Evolutionary conservation across 2,113 vertebrate genomes (phyloP), one percentile per base, ranked within the genome.

Genomic region (Isurus oxyrinchus): DNA sequence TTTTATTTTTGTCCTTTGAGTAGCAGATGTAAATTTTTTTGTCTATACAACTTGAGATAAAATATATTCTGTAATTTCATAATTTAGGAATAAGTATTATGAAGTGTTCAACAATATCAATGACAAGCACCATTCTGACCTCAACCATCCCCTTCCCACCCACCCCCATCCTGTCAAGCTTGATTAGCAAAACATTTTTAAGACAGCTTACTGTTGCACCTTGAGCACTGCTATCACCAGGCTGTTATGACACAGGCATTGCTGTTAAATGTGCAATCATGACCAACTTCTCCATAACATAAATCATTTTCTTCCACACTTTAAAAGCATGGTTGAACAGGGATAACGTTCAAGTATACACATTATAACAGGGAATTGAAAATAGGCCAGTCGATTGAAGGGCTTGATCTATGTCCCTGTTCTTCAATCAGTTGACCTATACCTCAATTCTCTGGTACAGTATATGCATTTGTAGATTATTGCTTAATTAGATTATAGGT

Each of bases 401-500:
- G 90, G 59, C 44, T 69, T 95, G 27, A 72, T 69, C 94, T 53
- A 35, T 69, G 94, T 27, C 44, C 23, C 31, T 67, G 16, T 95
- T 69, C 63, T 95, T 95, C 94, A 69, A 69, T 53, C 44, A 69
- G 23, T 40, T 72, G 94, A 63, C 90, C 88, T 94, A n/a, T 61
- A 94, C 40, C 59, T 49, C n/a, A 95, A 67, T 95, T 95, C 66
- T 23, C 63, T 95, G 59, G 23, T 69, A 72, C 44, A 69, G 66
- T 27, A 95, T 69, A 49, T 69, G 94, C 44, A 11, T 69, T 95
- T 40, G 27, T 67, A 69, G 40, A 72, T 67, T 69, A 72, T 23
- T 55, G 66, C 25, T 95, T 95, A 95, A 95, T 95, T 95, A 27
- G 94, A 95, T 67, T 91, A 94, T 63, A 61, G 90, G 19, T 23